Base-by-base conservation (phyloP, 2,113 vertebrate genomes). In the Heteronetta atricapilla region DNA sequence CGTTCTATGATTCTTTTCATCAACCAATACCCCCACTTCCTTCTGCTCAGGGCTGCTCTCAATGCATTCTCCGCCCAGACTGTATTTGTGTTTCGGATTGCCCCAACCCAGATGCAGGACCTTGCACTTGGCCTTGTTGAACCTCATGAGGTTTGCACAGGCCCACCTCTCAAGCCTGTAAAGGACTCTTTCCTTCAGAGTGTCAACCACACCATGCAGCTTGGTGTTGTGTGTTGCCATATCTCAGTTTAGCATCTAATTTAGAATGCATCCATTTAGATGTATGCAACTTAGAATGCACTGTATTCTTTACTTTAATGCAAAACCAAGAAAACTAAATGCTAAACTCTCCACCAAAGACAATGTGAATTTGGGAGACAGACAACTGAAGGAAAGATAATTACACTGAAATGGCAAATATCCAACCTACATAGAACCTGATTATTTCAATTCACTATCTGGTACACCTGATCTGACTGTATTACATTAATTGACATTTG, bases 241-340 rank as follows among this genome's bases (percentile, higher is more conserved):
- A 16, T 63, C 53, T 92, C 58, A 88, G 17, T 88, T 89, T 79
- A 88, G 46, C 82, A 58, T 28, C 8, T 62, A 64, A 82, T 60
- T 88, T 66, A 85, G 46, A 88, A 88, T 70, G 55, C 55, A 83
- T 50, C 88, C 80, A 34, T 91, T 89, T 68, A 86, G 36, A 78
- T 23, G 3, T 68, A 73, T 84, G 87, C 55, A 55, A 69, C 87
- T 88, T 55, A 80, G 42, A 28, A 86, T 68, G 68, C 48, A 68
- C 38, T 83, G 16, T 16, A 90, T 79, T 90, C 4, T 91, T 76
- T 85, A 18, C 38, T 82, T 63, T 82, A 82, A 90, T 38, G 53
- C 72, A 80, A 84, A 90, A 50, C 59, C 13, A 7, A 76, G 21
- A 74, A 82, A 88, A 62, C 21, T 36, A 62, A 82, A 92, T 10